Evolutionary conservation across 2,113 vertebrate species (phyloP).

Genomic region (Poeciliopsis retropinna): DNA sequence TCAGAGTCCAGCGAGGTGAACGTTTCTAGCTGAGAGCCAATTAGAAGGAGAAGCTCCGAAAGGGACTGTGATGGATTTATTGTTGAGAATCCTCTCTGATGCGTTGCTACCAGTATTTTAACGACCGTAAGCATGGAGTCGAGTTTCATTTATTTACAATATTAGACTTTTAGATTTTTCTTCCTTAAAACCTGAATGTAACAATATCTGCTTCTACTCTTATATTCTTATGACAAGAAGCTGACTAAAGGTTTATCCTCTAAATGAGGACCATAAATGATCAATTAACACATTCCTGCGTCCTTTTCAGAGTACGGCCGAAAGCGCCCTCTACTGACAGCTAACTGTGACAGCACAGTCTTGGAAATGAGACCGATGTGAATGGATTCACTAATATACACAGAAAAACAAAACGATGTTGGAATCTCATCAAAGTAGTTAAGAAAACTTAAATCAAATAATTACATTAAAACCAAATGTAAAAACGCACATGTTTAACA

Average conservation of each 20-base stretch:
- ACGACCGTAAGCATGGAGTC: background rate
- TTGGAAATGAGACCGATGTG: background rate
- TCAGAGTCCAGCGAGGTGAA: conserved; percentile 28
- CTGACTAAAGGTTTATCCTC: too few relatives aligned
- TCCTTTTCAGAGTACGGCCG: background rate
- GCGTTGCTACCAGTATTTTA: background rate
- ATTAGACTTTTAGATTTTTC: too few relatives aligned
- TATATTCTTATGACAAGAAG: too few relatives aligned
- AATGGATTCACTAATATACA: too few relatives aligned
- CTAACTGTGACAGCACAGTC: background rate
- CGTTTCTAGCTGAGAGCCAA: conserved; percentile 47
- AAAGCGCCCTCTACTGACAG: conserved; percentile 58
- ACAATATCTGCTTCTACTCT: too few relatives aligned
- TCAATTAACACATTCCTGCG: too few relatives aligned
- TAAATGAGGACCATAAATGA: background rate
- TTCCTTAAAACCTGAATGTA: too few relatives aligned
- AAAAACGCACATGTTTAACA: too few relatives aligned
- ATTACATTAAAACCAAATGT: too few relatives aligned
- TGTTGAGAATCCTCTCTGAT: conserved; percentile 4
- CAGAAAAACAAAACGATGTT: background rate
- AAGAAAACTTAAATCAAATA: too few relatives aligned
- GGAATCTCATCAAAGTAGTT: background rate
- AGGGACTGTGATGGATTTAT: conserved; percentile 32
- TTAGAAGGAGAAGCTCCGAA: conserved; percentile 20
- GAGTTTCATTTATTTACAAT: too few relatives aligned